Conservation (phyloP, 1,140 invertebrate species). For the Drosophila orosa region DNA sequence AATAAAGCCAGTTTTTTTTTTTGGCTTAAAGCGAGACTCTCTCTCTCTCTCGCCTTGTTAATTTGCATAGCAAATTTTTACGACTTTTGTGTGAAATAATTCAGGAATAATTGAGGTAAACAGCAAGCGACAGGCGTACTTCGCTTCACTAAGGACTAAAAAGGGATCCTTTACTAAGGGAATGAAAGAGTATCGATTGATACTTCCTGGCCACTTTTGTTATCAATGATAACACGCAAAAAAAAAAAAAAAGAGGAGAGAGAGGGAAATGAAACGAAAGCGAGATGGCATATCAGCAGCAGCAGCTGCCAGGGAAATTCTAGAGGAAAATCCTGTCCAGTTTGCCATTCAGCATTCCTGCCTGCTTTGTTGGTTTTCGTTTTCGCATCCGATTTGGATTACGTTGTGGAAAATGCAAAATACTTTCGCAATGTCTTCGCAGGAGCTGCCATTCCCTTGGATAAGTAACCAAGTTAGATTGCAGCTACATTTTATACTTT, state of each 20-base stretch:
- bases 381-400: conserved; percentile 60
- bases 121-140: conserved; percentile 4
- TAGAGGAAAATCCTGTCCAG: conserved; percentile 31
- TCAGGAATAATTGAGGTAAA: conserved; percentile 20
- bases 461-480: conserved; percentile 56
- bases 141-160: neutral
- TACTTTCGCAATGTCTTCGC: conserved; percentile 37
- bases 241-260: neutral
- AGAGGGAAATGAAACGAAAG: conserved; percentile 19
- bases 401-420: conserved; percentile 70
- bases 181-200: conserved; percentile 36
- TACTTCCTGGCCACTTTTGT: conserved; percentile 30
- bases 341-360: conserved; percentile 3
- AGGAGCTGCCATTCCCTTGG: neutral
- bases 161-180: neutral
- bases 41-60: conserved; percentile 30
- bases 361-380: conserved; percentile 58
- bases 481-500: conserved; percentile 64
- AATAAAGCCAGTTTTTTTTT: neutral
- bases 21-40: conserved; percentile 26
- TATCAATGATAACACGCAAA: conserved; percentile 59
- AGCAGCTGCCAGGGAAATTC: conserved; percentile 48
- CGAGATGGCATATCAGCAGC: conserved; percentile 38
- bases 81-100: conserved; percentile 16
- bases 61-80: conserved; percentile 51